These are phyloP conservation scores for Centruroides sculpturatus DNA, from an alignment of 1,140 invertebrate species.

Conservation along the genomic window DNA sequence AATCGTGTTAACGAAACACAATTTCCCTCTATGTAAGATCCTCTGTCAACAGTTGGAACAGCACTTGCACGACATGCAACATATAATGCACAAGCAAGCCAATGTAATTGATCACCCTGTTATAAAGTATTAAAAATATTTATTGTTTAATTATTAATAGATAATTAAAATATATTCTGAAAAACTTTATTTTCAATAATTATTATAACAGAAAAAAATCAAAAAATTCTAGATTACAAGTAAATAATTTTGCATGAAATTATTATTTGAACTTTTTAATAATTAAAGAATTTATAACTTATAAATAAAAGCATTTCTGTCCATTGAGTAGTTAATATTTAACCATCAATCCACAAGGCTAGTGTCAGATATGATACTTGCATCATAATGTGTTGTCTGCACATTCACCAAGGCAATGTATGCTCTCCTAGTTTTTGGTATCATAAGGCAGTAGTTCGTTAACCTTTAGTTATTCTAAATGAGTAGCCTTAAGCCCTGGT, in stretches of 20 bases:
- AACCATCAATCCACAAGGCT: too few relatives aligned
- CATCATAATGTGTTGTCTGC: too few relatives aligned
- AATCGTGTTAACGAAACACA: conserved; percentile 81
- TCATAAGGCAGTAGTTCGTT: too few relatives aligned
- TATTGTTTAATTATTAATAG: not conserved
- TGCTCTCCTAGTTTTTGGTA: too few relatives aligned
- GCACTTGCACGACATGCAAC: conserved; percentile 68
- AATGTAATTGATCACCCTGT: conserved; percentile 79
- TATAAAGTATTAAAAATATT: conserved; percentile 22
- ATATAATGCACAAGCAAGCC: conserved; percentile 89
- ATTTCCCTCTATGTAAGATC: conserved; percentile 65
- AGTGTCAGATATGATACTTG: too few relatives aligned
- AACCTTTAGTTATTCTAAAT: too few relatives aligned
- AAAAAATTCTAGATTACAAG: conserved; percentile 1
- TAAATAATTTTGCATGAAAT: not conserved
- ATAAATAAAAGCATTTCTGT: too few relatives aligned
- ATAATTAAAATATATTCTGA: not conserved
- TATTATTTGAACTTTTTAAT: not conserved
- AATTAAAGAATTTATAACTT: too few relatives aligned
- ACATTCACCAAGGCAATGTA: too few relatives aligned
- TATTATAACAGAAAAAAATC: conserved; percentile 10
- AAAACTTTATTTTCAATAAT: not conserved
- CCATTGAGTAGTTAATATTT: too few relatives aligned
- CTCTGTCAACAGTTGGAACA: conserved; percentile 60
- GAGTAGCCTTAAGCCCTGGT: too few relatives aligned